Evolutionary conservation across 2,888 invertebrate genomes (phyloP), one percentile per base, ranked within the genome.

Genomic region (Hydrotaea cyrtoneurina): DNA sequence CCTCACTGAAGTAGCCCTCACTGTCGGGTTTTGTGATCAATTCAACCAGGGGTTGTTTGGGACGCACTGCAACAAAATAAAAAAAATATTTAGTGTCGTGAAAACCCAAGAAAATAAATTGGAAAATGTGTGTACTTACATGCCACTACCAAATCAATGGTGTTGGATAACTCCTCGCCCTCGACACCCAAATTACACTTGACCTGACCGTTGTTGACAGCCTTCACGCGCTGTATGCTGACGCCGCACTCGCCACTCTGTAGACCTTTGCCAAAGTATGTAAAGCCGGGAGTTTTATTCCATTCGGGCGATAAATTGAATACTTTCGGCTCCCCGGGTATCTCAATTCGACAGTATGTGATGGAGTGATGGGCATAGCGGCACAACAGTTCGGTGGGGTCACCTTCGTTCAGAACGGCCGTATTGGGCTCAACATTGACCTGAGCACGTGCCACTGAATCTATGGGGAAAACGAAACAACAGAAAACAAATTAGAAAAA

Each of bases 191-290:
- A 90, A 46, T 93, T 93, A 89, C 96, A 97, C 71, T 94, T 94
- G 86, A 96, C 94, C 87, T 94, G 93, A 0, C 97, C 97, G 90
- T 96, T 95, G 92, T 95, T 94, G 62, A 93, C 93, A 71, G 95
- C 95, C 83, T 93, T 93, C 17, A 96, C 94, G 78, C 93, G 93
- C 82, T 93, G 93, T 84, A 97, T 95, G 79, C 92, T 93, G 4
- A 95, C 95, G 1, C 96, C 96, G 88, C 97, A 97, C 87, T 96
- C 94, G 0, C 96, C 96, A 0, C 92, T 90, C 89, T 93, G 91
- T 11, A 94, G 87, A 3, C 94, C 94, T 57, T 92, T 89, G 0
- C 94, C 94, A 7, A 89, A 91, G 87, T 94, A 94, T 0, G 92
- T 91, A 39, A 94, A 93, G n/a, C 94, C 93, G 0, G 93, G 93